Percentiles rank a stretch among this genome's conserved stretches.
phyloP scores from a whole-genome alignment of 2,888 invertebrate species.

The Aricia artaxerxes region DNA sequence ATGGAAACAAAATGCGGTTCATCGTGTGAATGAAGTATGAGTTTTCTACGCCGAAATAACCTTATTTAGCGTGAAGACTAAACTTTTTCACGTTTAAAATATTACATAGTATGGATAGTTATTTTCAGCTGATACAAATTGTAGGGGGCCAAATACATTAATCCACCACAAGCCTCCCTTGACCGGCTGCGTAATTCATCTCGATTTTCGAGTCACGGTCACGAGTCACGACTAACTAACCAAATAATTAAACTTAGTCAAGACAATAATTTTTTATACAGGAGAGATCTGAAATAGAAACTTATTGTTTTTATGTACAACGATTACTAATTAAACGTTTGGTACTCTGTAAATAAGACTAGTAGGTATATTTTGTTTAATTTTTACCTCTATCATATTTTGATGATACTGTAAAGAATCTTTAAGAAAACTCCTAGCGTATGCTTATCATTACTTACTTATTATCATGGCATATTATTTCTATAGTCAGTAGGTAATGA shows the following conservation, averaged over 20 bases:
- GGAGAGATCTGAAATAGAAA: constrained; percentile 14
- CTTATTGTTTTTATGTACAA: not conserved
- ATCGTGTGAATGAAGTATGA: too few relatives aligned
- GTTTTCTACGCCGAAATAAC: too few relatives aligned
- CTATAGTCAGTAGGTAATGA: too few relatives aligned
- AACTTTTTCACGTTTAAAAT: too few relatives aligned
- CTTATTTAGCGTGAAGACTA: too few relatives aligned
- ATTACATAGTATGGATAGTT: too few relatives aligned
- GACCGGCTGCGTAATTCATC: not conserved
- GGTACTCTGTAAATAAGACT: not conserved
- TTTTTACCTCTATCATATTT: too few relatives aligned
- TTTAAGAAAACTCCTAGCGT: too few relatives aligned
- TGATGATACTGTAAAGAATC: too few relatives aligned
- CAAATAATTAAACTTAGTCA: constrained; percentile 8
- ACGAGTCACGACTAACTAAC: not conserved
- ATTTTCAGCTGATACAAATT: not conserved
- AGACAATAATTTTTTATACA: not conserved
- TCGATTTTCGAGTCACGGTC: not conserved
- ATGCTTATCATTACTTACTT: too few relatives aligned
- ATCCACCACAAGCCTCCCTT: not conserved
- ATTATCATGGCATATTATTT: too few relatives aligned
- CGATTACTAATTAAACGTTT: not conserved
- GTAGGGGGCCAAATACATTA: not conserved
- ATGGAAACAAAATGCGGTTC: not conserved
- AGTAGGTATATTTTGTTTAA: too few relatives aligned